Evolutionary conservation across 2,113 vertebrate genomes (phyloP), one percentile per base, ranked within the genome.

Genomic region (Gambusia holbrooki): DNA sequence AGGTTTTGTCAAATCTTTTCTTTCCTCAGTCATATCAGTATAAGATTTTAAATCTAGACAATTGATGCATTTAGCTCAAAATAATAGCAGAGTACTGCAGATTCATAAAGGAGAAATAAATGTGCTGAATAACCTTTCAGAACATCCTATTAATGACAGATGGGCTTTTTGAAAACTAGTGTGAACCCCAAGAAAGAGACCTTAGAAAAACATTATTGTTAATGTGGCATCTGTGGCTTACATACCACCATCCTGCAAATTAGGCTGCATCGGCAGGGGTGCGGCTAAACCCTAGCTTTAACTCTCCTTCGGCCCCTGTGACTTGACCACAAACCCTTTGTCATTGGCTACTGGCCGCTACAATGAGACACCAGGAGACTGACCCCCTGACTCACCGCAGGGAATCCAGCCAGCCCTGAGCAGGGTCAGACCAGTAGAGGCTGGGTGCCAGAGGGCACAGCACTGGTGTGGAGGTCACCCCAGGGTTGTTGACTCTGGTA

Each of bases 171-270:
- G 88, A 89, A 84, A 4, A 58, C 79, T 80, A 79, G 84, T 90
- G 87, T 90, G 90, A 86, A 88, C 83, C 87, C 22, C 84, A 78
- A 88, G 88, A 92, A 93, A 93, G 92, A 88, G 84, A 77, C 85
- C 91, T 90, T 92, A 88, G 84, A 92, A 92, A 94, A 94, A 95
- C 93, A 94, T 91, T 92, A 93, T 93, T 94, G 88, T 92, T 82
- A 78, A 76, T 67, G 29, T 25, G 64, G 79, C 80, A 72, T 89
- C 91, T 89, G 85, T 76, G 66, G 73, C 82, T 84, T 76, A 72
- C 35, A 64, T 14, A 79, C 84, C 77, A 79, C 86, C 88, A 90
- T 91, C 92, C 85, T 88, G 82, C 86, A 88, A 92, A 93, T 94
- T 93, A 93, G 89, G 71, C 74, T 28, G 22, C 75, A 92, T 75